Evolutionary conservation across 2,113 vertebrate genomes (phyloP), one percentile per base, ranked within the genome.

Genomic region (Tapirus terrestris): DNA sequence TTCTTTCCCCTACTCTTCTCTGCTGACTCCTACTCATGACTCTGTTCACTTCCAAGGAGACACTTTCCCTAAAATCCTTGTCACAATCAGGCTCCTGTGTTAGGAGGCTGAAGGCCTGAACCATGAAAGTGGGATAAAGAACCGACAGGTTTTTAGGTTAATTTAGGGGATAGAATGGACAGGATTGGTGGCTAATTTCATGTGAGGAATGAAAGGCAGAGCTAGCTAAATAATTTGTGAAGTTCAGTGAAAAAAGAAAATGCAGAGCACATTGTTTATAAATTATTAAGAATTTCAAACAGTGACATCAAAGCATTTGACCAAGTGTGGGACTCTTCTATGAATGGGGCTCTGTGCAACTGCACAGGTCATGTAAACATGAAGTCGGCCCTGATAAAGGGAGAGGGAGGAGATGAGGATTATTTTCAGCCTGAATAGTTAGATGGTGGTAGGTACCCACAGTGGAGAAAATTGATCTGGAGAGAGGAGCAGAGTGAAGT

Each of bases 351-450:
- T 8, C 8, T 12, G 10, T 51, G 48, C 8, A 13, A 31, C 36
- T 70, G 14, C 1, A 16, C 53, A 67, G 43, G 31, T 39, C 29
- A 51, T 0, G 31, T 2, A 2, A 2, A 14, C 12, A 6, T 16
- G 39, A 61, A 27, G 10, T 17, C 43, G 31, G 27, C 6, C 16
- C 1, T 75, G 17, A 39, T 13, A 18, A 73, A 73, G 11, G 6
- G 10, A 76, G 5, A 75, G 3, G 0, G 0, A 18, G n/a, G 25
- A 60, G 36, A 25, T 17, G 2, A 36, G 1, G 20, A 23, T 29
- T 61, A 33, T 73, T 51, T 83, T 68, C 5, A 36, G 3, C 31
- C 3, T 31, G 6, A 73, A 4, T 60, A 21, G 11, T 58, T 90
- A 43, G 53, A 51, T 10, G 10, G 4, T n/a, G 3, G 8, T 18